Base-by-base conservation (phyloP, 1,140 invertebrate species). In the Forficula auricularia region DNA sequence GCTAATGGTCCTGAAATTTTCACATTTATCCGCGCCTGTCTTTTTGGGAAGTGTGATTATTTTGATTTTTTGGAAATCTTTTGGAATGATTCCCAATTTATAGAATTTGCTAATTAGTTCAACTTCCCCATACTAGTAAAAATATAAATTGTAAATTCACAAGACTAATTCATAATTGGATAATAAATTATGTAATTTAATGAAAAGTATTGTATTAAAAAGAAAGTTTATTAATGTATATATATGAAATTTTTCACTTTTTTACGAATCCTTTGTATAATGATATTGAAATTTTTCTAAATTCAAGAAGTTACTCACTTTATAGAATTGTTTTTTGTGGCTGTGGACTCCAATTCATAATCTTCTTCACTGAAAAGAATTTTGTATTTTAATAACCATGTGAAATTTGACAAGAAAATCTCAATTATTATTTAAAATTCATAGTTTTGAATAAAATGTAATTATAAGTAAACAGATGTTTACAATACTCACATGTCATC, bases 401-500 rank as follows among this genome's bases (percentile, higher is more conserved):
- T 48, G 45, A 30, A 19, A 10, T 1, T 8, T 40, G 20, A 43
- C 33, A n/a, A 19, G 8, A 44, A 46, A 49, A 40, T 16, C n/a
- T 12, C 13, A 7, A 10, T 15, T 33, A 32, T 10, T 7, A 2
- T 16, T 40, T 27, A 48, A 32, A 46, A 19, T 44, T n/a, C 14
- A n/a, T 27, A 32, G 12, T 10, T 18, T 20, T 10, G n/a, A 47
- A 49, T 46, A n/a, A 47, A 52, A 40, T 48, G 47, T 46, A 19
- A 13, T 19, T 14, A 45, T 50, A 46, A 49, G 50, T 45, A 51
- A 48, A 40, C 37, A 39, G 46, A 50, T 51, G 53, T 50, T 51
- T 6, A 10, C 22, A 27, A 27, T 50, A 64, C 66, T 68, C 62
- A 76, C 73, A 71, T 66, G 48, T 77, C 72, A 33, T 75, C 71